Conservation (phyloP, 23 tunicate genomes). For the Halocynthia aurantium region DNA sequence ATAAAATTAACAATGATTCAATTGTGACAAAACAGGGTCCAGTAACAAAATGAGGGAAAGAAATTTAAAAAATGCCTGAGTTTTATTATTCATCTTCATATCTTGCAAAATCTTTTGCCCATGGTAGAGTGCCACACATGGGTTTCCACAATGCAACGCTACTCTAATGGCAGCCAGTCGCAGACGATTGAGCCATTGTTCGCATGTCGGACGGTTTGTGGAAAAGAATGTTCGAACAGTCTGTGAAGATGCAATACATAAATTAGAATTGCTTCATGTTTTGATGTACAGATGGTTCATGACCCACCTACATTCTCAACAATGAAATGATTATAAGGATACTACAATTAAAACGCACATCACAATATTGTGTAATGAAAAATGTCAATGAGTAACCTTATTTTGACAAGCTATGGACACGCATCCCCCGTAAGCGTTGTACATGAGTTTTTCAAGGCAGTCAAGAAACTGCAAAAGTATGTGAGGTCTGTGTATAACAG, state of each 20-base stretch:
- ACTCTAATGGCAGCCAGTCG: slow-evolving; percentile 84
- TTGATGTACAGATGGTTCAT: not conserved
- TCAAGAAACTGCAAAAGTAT: slow-evolving; percentile 78
- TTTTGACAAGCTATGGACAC: slow-evolving; percentile 52
- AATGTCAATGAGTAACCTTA: slow-evolving; percentile 28
- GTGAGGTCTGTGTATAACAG: slow-evolving; percentile 73
- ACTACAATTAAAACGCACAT: not conserved
- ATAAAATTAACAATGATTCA: slow-evolving; percentile 4
- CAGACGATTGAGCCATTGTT: slow-evolving; percentile 84
- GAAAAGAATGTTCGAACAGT: slow-evolving; percentile 83
- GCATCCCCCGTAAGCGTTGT: slow-evolving; percentile 96
- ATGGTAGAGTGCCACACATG: slow-evolving; percentile 57
- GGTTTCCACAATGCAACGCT: slow-evolving; percentile 49
- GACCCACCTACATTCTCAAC: not conserved
- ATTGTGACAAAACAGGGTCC: not conserved
- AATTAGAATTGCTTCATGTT: not conserved
- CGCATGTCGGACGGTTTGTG: slow-evolving; percentile 77
- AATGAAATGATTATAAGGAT: not conserved
- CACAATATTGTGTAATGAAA: not conserved
- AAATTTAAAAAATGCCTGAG: slow-evolving; percentile 31
- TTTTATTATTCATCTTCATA: slow-evolving; percentile 69
- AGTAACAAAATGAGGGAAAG: not conserved
- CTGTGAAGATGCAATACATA: slow-evolving; percentile 19
- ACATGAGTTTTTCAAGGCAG: slow-evolving; percentile 75
- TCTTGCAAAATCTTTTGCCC: slow-evolving; percentile 81